Conservation (phyloP, 2,888 invertebrate species). For the Lasioglossum oenotherae region DNA sequence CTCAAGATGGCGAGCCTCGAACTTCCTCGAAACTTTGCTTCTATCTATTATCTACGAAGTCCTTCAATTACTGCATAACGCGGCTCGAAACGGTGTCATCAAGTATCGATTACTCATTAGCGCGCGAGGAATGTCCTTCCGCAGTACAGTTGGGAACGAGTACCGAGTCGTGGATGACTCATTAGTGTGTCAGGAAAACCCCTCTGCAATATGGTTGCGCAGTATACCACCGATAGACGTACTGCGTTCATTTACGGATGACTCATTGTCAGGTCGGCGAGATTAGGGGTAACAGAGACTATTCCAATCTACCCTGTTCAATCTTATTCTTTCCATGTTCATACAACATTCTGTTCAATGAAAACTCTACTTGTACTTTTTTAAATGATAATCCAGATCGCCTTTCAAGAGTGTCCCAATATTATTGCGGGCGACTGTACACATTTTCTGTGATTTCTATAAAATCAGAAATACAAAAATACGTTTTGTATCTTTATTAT, state of each 20-base stretch:
- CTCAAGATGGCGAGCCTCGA: background rate
- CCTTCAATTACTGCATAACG: constrained; percentile 3
- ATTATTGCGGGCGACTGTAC: no score
- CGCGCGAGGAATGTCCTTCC: background rate
- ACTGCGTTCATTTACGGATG: background rate
- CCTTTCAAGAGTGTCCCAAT: no score
- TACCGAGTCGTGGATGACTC: background rate
- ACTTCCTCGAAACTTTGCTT: constrained; percentile 10
- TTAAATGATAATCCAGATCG: background rate
- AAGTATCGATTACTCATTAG: constrained; percentile 27
- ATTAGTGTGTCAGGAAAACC: background rate
- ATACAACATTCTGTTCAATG: background rate
- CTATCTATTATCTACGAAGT: constrained; percentile 16
- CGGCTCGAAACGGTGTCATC: constrained; percentile 10
- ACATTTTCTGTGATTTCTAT: no score
- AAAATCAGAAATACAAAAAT: no score
- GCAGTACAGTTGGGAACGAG: background rate
- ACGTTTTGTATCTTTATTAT: no score
- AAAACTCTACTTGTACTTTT: background rate
- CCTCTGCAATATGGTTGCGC: background rate
- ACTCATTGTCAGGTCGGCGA: background rate
- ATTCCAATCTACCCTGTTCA: background rate
- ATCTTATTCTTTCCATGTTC: background rate
- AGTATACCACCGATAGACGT: background rate
- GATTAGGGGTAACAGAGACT: background rate